A percentile compares a stretch with the other conserved stretches of the same genome.
Conservation (phyloP, 2,888 invertebrate species). For the Acronicta alni region DNA sequence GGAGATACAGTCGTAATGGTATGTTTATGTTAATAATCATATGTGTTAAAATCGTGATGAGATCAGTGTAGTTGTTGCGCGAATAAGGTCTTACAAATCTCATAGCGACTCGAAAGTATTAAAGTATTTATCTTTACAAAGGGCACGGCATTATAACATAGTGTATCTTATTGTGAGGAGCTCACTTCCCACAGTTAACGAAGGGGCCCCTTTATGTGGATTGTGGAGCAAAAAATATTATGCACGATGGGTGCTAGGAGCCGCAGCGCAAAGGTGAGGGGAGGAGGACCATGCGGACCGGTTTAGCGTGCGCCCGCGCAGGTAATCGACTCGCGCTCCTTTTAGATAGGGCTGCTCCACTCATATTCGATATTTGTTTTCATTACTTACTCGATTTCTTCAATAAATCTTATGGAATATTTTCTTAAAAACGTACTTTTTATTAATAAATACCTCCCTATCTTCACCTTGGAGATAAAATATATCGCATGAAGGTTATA, state of each 20-base stretch:
- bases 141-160: conserved; percentile 22
- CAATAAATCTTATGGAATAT: neutral
- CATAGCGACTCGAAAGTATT: conserved; percentile 15
- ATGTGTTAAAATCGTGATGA: too few species aligned
- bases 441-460: too few species aligned
- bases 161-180: conserved; percentile 38
- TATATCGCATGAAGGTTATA: too few species aligned
- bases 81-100: conserved; percentile 8
- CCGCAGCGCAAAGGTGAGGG: conserved; percentile 59
- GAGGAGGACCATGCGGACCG: conserved; percentile 78
- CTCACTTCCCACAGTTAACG: conserved; percentile 60
- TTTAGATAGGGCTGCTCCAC: conserved; percentile 48
- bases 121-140: conserved; percentile 27
- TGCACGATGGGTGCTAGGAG: conserved; percentile 73
- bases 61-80: neutral
- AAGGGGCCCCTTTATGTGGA: conserved; percentile 64
- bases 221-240: conserved; percentile 80
- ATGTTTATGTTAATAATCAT: too few species aligned
- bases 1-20: too few species aligned
- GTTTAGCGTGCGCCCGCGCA: conserved; percentile 83
- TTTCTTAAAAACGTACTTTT: neutral
- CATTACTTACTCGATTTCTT: neutral
- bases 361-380: too few species aligned
- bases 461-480: too few species aligned
- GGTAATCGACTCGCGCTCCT: conserved; percentile 80